Evolutionary conservation across 1,140 invertebrate genomes (phyloP).

Genomic region (Calliphora vicina): DNA sequence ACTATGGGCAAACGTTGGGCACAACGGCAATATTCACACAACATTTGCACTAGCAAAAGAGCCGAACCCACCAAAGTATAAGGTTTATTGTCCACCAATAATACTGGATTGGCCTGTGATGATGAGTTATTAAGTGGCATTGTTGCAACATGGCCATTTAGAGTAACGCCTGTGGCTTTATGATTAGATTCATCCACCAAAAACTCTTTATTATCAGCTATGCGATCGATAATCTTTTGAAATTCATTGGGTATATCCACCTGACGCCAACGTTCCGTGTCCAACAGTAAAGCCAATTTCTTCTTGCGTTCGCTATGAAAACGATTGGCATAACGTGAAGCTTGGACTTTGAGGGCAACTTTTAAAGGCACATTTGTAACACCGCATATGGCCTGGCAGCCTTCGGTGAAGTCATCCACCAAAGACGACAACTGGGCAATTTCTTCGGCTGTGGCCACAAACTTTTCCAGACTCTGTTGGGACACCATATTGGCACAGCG

Average conservation of each 20-base stretch:
- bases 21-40: slow-evolving; percentile 89
- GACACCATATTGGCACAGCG: slow-evolving; percentile 85
- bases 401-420: slow-evolving; percentile 80
- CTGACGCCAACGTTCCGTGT: slow-evolving; percentile 92
- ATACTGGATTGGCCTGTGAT: slow-evolving; percentile 65
- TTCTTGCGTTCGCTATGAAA: slow-evolving; percentile 90
- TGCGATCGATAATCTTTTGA: slow-evolving; percentile 82
- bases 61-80: slow-evolving; percentile 87
- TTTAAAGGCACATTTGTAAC: slow-evolving; percentile 81
- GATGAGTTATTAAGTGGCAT: slow-evolving; percentile 43
- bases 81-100: slow-evolving; percentile 81
- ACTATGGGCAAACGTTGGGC: slow-evolving; percentile 73
- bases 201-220: slow-evolving; percentile 65
- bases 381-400: slow-evolving; percentile 81
- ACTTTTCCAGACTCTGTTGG: slow-evolving; percentile 75
- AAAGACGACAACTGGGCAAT: slow-evolving; percentile 80
- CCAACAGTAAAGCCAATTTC: slow-evolving; percentile 84
- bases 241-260: slow-evolving; percentile 90
- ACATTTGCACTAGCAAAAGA: slow-evolving; percentile 84
- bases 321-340: slow-evolving; percentile 87
- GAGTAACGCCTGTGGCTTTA: background rate
- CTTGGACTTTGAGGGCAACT: slow-evolving; percentile 85
- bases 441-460: slow-evolving; percentile 74
- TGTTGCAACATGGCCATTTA: slow-evolving; percentile 44
- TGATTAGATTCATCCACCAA: slow-evolving; percentile 43